Percentiles rank a stretch among this genome's conserved stretches.
These are phyloP conservation scores for Tetramorium parvispinum DNA, from an alignment of 1,140 invertebrate genomes.

Conservation along the genomic window DNA sequence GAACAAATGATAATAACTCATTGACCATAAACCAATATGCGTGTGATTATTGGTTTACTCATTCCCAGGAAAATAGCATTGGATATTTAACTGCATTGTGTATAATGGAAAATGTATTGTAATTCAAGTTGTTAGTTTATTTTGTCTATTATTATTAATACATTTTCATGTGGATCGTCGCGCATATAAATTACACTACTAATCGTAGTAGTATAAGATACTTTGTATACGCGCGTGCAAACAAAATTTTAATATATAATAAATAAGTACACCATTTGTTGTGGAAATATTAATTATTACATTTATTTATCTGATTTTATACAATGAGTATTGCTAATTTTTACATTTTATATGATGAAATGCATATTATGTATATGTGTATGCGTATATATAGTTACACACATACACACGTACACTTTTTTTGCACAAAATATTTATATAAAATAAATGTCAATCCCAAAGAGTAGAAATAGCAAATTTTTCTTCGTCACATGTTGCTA, in stretches of 20 bases:
- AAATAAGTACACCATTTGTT: slow-evolving; percentile 13
- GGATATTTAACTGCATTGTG: neutral
- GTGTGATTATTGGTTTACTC: neutral
- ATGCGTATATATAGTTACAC: neutral
- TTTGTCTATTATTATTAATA: too few relatives aligned
- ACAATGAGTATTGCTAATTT: slow-evolving; percentile 67
- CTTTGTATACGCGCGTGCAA: too few relatives aligned
- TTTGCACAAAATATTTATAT: slow-evolving; percentile 66
- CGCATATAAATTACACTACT: neutral
- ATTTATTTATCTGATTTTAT: slow-evolving; percentile 73
- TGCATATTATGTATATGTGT: slow-evolving; percentile 68
- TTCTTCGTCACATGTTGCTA: slow-evolving; percentile 3
- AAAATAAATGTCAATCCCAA: slow-evolving; percentile 49
- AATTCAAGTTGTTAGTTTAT: neutral
- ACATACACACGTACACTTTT: slow-evolving; percentile 61
- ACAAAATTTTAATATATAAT: neutral
- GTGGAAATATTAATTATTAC: slow-evolving; percentile 43
- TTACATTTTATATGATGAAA: slow-evolving; percentile 74
- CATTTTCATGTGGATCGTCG: too few relatives aligned
- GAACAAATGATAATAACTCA: slow-evolving; percentile 7
- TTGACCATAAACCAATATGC: neutral
- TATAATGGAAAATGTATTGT: neutral
- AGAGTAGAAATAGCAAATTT: slow-evolving; percentile 23
- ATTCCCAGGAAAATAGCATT: neutral
- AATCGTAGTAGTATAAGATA: neutral